Evolutionary conservation across 2,113 vertebrate species (phyloP).

Genomic region (Barbus barbus): DNA sequence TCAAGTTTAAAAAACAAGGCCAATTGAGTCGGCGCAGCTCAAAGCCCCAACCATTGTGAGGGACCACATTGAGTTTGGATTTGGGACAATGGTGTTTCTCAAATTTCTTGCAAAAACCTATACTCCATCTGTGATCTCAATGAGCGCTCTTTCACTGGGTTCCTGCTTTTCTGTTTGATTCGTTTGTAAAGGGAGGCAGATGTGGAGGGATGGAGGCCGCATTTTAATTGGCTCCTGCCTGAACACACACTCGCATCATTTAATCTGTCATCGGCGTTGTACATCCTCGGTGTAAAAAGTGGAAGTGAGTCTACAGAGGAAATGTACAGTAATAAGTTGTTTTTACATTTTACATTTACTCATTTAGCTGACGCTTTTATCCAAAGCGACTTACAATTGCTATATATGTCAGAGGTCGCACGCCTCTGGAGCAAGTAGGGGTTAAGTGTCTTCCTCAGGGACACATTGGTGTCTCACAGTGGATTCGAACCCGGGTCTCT

Average conservation of each 20-base stretch:
- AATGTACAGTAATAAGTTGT: neutral
- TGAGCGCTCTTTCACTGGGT: slow-evolving; percentile 85
- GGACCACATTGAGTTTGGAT: slow-evolving; percentile 95
- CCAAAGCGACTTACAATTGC: no score
- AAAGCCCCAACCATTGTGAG: slow-evolving; percentile 88
- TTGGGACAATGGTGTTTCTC: slow-evolving; percentile 97
- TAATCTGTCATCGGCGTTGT: slow-evolving; percentile 1
- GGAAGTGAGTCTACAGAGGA: neutral
- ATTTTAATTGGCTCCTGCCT: slow-evolving; percentile 90
- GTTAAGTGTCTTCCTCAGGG: no score
- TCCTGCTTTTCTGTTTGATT: slow-evolving; percentile 81
- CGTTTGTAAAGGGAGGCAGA: slow-evolving; percentile 90
- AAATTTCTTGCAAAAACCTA: slow-evolving; percentile 95
- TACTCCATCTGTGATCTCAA: slow-evolving; percentile 98
- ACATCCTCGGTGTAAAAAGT: neutral
- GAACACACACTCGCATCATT: slow-evolving; percentile 51
- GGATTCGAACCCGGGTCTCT: no score
- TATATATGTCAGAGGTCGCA: no score
- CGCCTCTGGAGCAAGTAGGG: no score
- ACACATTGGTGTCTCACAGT: no score
- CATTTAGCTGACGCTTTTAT: no score
- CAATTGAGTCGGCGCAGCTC: slow-evolving; percentile 90
- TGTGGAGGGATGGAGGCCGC: slow-evolving; percentile 86
- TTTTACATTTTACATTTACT: no score
- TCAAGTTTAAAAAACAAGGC: slow-evolving; percentile 97